Base-by-base conservation (phyloP, 23 tunicate genomes). In the Styela plicata region DNA sequence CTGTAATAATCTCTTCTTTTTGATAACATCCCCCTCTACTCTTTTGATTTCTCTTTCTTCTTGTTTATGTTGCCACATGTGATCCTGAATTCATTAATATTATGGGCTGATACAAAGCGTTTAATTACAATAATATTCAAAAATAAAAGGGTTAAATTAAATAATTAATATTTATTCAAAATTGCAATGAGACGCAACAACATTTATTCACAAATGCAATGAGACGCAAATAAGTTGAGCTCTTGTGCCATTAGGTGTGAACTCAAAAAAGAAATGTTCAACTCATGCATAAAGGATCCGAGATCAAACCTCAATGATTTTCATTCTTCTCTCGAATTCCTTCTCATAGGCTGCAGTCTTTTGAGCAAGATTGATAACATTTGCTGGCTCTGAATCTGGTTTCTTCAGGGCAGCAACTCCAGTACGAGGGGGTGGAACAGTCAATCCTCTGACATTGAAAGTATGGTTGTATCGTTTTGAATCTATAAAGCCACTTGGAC, bases 51-150 rank as follows among this genome's bases (percentile, higher is more conserved):
- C 97, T 44, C 97, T 64, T 62, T 87, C 97, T 76, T 91, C 97
- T 57, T 91, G 97, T 74, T 91, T 91, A 74, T 91, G 97, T 83
- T 91, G 91, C 97, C 97, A 91, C 97, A 91, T 91, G 84, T 91
- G 97, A 84, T 91, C 97, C 64, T 76, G 53, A 52, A 26, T 0
- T 18, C 79, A 74, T 57, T 18, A 57, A 57, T 17, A n/a, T n/a
- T n/a, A n/a, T n/a, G n/a, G n/a, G n/a, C n/a, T n/a, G n/a, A n/a
- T n/a, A n/a, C n/a, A n/a, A n/a, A n/a, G n/a, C n/a, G n/a, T n/a
- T n/a, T n/a, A n/a, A n/a, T n/a, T n/a, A n/a, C n/a, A n/a, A n/a
- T n/a, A n/a, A n/a, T n/a, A n/a, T n/a, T n/a, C n/a, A n/a, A n/a
- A n/a, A n/a, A n/a, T n/a, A n/a, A n/a, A n/a, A n/a, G n/a, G n/a